Percentiles rank a stretch among this genome's conserved stretches.
These are phyloP conservation scores for Acrobeloides nanus DNA, from an alignment of 2,888 invertebrate species.

Conservation along the genomic window DNA sequence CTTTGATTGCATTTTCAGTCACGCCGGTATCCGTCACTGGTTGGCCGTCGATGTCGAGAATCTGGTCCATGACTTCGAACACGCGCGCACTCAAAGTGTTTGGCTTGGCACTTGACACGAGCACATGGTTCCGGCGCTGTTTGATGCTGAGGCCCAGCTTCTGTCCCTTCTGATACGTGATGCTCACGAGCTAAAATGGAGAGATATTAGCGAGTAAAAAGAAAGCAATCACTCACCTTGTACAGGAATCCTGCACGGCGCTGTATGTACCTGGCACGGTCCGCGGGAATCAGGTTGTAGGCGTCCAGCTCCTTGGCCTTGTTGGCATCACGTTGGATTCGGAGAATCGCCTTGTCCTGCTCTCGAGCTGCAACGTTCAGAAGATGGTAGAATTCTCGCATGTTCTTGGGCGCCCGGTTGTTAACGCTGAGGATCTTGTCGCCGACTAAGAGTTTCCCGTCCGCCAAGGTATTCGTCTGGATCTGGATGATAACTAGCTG, in stretches of 20 bases:
- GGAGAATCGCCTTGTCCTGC: slow-evolving; percentile 26
- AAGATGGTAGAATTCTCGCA: slow-evolving; percentile 36
- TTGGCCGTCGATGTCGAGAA: slow-evolving; percentile 25
- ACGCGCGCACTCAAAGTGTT: slow-evolving; percentile 30
- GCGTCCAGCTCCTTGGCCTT: slow-evolving; percentile 31
- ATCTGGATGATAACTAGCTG: slow-evolving; percentile 40
- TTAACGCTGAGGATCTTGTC: slow-evolving; percentile 39
- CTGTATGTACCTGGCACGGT: slow-evolving; percentile 37
- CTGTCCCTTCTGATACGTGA: slow-evolving; percentile 31
- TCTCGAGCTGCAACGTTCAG: slow-evolving; percentile 35
- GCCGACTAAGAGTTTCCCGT: slow-evolving; percentile 43
- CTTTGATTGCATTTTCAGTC: no score
- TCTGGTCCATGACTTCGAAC: slow-evolving; percentile 25
- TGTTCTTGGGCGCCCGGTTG: slow-evolving; percentile 23
- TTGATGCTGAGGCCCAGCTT: slow-evolving; percentile 44
- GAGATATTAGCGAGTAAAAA: neutral
- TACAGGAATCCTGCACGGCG: slow-evolving; percentile 40
- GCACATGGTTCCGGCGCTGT: slow-evolving; percentile 43
- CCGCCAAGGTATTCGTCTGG: slow-evolving; percentile 37
- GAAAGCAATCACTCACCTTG: slow-evolving; percentile 5
- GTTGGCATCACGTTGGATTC: slow-evolving; percentile 27
- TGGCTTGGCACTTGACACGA: slow-evolving; percentile 34
- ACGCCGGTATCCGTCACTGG: slow-evolving; percentile 33
- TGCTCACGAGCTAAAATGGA: slow-evolving; percentile 19
- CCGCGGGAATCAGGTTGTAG: slow-evolving; percentile 35